Percentiles rank a stretch among this genome's conserved stretches.
These are phyloP conservation scores for Ibycter americanus DNA, from an alignment of 2,797 vertebrate genomes.

Conservation along the genomic window DNA sequence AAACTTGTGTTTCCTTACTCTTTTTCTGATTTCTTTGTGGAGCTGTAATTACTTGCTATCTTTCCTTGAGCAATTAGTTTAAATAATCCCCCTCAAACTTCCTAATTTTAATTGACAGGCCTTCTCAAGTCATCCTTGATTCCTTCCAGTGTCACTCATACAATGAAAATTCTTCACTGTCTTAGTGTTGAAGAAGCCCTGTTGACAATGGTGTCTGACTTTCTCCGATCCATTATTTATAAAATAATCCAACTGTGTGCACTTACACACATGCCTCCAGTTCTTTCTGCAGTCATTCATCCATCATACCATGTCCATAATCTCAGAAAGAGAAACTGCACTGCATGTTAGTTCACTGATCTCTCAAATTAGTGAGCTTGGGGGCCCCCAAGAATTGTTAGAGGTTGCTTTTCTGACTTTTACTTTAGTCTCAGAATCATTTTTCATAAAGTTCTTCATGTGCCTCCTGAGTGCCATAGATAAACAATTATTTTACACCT, in stretches of 20 bases:
- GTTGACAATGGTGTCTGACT: conserved; percentile 54
- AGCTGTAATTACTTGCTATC: background rate
- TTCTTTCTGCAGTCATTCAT: conserved; percentile 61
- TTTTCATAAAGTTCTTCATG: conserved; percentile 70
- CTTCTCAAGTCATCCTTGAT: conserved; percentile 30
- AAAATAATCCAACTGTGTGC: conserved; percentile 57
- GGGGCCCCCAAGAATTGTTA: conserved; percentile 44
- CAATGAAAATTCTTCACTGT: conserved; percentile 58
- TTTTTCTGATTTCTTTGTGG: background rate
- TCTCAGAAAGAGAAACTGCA: conserved; percentile 50
- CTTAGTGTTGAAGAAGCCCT: conserved; percentile 44
- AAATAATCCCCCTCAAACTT: background rate
- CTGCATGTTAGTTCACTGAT: conserved; percentile 62
- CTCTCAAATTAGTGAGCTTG: conserved; percentile 54
- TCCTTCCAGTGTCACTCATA: conserved; percentile 51
- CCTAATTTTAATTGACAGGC: background rate
- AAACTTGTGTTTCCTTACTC: background rate
- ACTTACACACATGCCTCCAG: conserved; percentile 63
- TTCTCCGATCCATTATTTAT: conserved; percentile 68
- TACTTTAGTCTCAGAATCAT: conserved; percentile 67
- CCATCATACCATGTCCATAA: conserved; percentile 54
- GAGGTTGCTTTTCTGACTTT: conserved; percentile 71
- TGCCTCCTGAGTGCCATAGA: conserved; percentile 64
- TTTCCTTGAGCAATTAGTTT: background rate
- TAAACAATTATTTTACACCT: background rate